Base-by-base conservation (phyloP, 2,113 vertebrate genomes). In the Chaetodon trifascialis region DNA sequence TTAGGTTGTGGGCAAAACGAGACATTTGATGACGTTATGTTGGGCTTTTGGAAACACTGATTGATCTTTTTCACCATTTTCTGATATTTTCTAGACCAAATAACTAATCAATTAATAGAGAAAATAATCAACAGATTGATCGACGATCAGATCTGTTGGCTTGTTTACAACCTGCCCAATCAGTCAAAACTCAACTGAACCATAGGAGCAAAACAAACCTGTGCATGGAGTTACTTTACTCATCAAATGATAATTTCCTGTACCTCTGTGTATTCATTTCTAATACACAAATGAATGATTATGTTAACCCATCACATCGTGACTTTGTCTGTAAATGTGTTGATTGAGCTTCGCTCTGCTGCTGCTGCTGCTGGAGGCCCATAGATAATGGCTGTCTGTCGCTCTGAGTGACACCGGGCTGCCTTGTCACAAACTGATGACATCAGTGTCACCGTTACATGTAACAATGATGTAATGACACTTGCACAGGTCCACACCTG, bases 391-490 rank as follows among this genome's bases (percentile, higher is more conserved):
- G 44, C 42, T n/a, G 46, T 11, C 46, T 71, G 71, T 81, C 21
- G 10, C 54, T 60, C 51, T 70, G 67, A 76, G 71, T 11, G 14
- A 72, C 54, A 11, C 34, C 58, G 25, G 5, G 58, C 64, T 42
- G n/a, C 70, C 67, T 40, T 80, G 83, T 81, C 84, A 76, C 69
- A 71, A 54, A 62, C 78, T 55, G 76, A 76, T 81, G 82, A 78
- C 79, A 86, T 63, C 71, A 55, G 49, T 83, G 86, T 88, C 88
- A 81, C 12, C 14, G n/a, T 60, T 78, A 42, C 71, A 84, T 77
- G 85, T 67, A 74, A 62, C 78, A 70, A 54, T 89, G 76, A 88
- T 85, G 88, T 90, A 91, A 83, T 84, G 88, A 80, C 76, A 73
- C 81, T 73, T 69, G 58, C 71, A 71, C 85, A 40, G 85, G 73